Conservation (phyloP, 2,888 invertebrate species). For the Ophioninae sp. region DNA sequence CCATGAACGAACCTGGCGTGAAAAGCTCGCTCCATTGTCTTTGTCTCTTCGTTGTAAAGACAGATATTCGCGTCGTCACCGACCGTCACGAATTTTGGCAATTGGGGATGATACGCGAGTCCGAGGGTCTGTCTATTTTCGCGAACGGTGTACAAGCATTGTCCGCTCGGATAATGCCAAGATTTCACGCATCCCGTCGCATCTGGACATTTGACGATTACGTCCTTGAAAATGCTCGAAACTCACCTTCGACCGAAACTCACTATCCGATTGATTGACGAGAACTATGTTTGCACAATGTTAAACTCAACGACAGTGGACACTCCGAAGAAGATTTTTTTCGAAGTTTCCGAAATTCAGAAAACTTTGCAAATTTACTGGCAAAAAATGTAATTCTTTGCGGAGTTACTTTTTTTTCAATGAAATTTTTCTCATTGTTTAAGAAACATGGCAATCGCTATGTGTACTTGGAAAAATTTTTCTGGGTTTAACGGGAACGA, state of each 20-base stretch:
- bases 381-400: no score
- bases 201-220: constrained; percentile 80
- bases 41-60: constrained; percentile 87
- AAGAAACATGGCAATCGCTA: not conserved
- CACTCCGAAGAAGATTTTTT: not conserved
- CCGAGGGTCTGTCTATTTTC: constrained; percentile 86
- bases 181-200: constrained; percentile 86
- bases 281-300: not conserved
- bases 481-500: not conserved
- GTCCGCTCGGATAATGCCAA: constrained; percentile 86
- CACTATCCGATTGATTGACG: not conserved
- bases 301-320: not conserved
- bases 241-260: constrained; percentile 14
- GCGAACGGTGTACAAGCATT: constrained; percentile 85
- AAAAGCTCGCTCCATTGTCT: constrained; percentile 85
- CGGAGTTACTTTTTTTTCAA: no score
- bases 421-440: not conserved
- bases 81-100: constrained; percentile 84
- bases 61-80: constrained; percentile 85
- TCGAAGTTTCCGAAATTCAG: not conserved
- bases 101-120: constrained; percentile 84
- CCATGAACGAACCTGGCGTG: constrained; percentile 82
- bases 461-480: not conserved
- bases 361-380: not conserved
- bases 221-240: not conserved